These are phyloP conservation scores for Oenanthe melanoleuca DNA, from an alignment of 2,113 vertebrate species.

Conservation along the genomic window DNA sequence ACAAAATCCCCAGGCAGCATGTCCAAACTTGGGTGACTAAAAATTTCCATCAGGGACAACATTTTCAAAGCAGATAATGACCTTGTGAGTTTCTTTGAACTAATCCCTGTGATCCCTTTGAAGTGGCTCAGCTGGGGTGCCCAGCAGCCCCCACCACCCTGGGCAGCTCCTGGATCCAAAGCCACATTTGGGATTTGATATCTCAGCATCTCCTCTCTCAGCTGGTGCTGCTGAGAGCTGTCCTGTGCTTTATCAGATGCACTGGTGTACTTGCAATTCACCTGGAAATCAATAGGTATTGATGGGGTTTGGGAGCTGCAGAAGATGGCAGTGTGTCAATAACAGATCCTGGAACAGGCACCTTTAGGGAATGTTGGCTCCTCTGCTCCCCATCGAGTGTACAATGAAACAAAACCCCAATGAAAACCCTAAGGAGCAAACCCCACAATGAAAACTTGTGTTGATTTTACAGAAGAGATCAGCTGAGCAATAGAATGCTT, in stretches of 20 bases:
- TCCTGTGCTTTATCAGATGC: background rate
- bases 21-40: background rate
- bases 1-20: background rate
- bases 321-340: background rate
- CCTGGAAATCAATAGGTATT: background rate
- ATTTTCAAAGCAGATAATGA: background rate
- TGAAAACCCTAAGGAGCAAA: background rate
- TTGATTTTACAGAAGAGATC: background rate
- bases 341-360: background rate
- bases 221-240: background rate
- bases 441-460: background rate
- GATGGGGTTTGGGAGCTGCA: background rate
- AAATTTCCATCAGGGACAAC: background rate
- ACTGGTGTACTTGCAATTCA: background rate
- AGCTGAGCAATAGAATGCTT: background rate
- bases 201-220: background rate
- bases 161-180: background rate
- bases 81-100: background rate
- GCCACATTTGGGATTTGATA: background rate
- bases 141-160: background rate
- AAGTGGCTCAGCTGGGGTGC: background rate
- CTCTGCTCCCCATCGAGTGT: background rate
- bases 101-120: background rate
- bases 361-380: background rate
- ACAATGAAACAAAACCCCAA: background rate